These are phyloP conservation scores for Drosophila obscura DNA, from an alignment of 1,140 invertebrate genomes.

Conservation along the genomic window DNA sequence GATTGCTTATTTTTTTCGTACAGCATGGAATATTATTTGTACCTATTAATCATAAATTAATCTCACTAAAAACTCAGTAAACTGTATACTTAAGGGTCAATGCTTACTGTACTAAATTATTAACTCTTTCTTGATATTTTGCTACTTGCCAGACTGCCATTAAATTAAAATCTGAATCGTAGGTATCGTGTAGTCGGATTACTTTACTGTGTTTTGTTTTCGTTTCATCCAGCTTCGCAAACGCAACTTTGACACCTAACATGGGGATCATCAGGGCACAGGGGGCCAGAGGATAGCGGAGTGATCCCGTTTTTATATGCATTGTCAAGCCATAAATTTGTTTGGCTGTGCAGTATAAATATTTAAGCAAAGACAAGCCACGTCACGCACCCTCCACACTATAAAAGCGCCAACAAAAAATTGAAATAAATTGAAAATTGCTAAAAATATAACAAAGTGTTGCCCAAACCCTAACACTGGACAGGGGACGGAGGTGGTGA, in stretches of 20 bases:
- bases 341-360: conserved; percentile 69
- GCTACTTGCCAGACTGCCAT: neutral
- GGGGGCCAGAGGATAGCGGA: conserved; percentile 6
- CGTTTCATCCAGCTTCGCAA: neutral
- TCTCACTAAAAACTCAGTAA: too few relatives aligned
- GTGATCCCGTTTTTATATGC: conserved; percentile 52
- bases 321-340: conserved; percentile 74
- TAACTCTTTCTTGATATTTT: conserved; percentile 6
- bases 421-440: conserved; percentile 78
- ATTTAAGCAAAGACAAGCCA: conserved; percentile 68
- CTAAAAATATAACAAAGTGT: conserved; percentile 66
- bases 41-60: too few relatives aligned
- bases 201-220: conserved; percentile 20
- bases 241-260: conserved; percentile 59
- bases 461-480: conserved; percentile 30
- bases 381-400: conserved; percentile 58
- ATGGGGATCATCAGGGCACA: conserved; percentile 6
- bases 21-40: too few relatives aligned
- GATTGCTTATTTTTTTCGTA: too few relatives aligned
- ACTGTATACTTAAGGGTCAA: too few relatives aligned
- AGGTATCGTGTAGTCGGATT: neutral
- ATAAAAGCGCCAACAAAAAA: conserved; percentile 68
- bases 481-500: neutral
- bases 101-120: neutral
- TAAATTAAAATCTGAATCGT: neutral